Conservation (phyloP, 2,797 vertebrate genomes). For the Acipenser oxyrinchus region DNA sequence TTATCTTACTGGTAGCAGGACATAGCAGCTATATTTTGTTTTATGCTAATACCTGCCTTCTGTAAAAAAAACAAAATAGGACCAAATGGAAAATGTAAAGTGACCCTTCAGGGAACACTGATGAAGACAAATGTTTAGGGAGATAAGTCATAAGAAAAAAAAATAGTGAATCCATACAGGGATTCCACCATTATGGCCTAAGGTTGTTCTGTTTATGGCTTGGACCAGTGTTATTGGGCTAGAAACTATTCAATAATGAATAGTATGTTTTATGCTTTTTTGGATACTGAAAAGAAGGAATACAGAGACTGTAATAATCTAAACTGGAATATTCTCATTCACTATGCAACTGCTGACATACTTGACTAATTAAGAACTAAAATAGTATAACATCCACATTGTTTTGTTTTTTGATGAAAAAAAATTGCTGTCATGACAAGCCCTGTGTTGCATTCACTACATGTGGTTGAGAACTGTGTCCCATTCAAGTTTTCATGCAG, state of each 20-base stretch:
- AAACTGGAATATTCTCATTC: too few relatives aligned
- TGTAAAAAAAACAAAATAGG: neutral
- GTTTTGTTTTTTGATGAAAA: constrained; percentile 20
- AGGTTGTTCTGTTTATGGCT: too few relatives aligned
- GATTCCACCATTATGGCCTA: too few relatives aligned
- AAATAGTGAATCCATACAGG: too few relatives aligned
- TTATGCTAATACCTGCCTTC: neutral
- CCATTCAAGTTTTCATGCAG: constrained; percentile 27
- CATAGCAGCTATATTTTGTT: constrained; percentile 8
- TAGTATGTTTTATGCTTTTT: too few relatives aligned
- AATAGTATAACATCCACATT: constrained; percentile 23
- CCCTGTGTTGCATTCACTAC: constrained; percentile 3
- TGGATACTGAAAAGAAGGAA: too few relatives aligned
- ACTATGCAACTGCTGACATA: constrained; percentile 12
- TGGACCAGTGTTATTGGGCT: too few relatives aligned
- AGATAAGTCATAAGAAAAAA: too few relatives aligned
- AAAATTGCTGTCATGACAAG: constrained; percentile 25
- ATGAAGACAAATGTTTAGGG: too few relatives aligned
- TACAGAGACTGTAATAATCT: too few relatives aligned
- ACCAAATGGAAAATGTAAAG: neutral
- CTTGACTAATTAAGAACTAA: constrained; percentile 29
- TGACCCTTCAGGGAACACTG: constrained; percentile 15
- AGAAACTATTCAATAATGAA: too few relatives aligned
- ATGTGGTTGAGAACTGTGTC: constrained; percentile 31
- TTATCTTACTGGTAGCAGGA: constrained; percentile 31